A percentile compares a stretch with the other conserved stretches of the same genome.
phyloP scores from a whole-genome alignment of 2,888 invertebrate genomes.

The Eudiplozoon nipponicum region DNA sequence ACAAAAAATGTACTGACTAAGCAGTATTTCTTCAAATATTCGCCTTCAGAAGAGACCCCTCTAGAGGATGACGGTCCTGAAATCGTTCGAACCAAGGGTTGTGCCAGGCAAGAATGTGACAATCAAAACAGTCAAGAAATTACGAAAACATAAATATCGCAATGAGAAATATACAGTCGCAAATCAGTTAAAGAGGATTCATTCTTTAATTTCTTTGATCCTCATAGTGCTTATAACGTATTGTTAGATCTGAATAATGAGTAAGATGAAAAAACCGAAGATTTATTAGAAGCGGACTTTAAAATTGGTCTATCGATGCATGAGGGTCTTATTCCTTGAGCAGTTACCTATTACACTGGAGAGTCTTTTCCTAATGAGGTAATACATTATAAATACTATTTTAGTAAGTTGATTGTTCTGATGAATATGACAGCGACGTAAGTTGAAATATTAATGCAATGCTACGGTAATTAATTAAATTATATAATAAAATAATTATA shows the following conservation, averaged over 20 bases:
- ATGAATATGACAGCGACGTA: too few species aligned
- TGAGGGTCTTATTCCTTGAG: conserved; percentile 76
- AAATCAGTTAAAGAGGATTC: conserved; percentile 81
- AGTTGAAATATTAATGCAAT: too few species aligned
- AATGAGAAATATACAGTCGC: conserved; percentile 64
- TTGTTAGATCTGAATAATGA: not conserved
- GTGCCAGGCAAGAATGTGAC: conserved; percentile 71
- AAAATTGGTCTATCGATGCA: conserved; percentile 91
- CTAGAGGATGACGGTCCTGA: conserved; percentile 71
- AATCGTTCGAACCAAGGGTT: conserved; percentile 52
- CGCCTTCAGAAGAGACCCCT: conserved; percentile 48
- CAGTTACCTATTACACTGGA: conserved; percentile 77
- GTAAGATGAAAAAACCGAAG: conserved; percentile 51
- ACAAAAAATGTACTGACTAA: conserved; percentile 53
- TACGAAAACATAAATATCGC: conserved; percentile 83
- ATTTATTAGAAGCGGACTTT: conserved; percentile 60
- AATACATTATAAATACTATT: too few species aligned
- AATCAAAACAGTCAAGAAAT: conserved; percentile 70
- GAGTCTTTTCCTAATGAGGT: too few species aligned
- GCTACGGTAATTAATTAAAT: too few species aligned
- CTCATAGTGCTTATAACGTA: conserved; percentile 34
- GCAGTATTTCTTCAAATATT: conserved; percentile 59
- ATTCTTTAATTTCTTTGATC: conserved; percentile 93
- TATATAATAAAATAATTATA: too few species aligned
- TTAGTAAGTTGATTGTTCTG: too few species aligned